A percentile compares a stretch with the other conserved stretches of the same genome.
phyloP scores from a whole-genome alignment of 2,113 vertebrate genomes.

The Hystrix cristata region DNA sequence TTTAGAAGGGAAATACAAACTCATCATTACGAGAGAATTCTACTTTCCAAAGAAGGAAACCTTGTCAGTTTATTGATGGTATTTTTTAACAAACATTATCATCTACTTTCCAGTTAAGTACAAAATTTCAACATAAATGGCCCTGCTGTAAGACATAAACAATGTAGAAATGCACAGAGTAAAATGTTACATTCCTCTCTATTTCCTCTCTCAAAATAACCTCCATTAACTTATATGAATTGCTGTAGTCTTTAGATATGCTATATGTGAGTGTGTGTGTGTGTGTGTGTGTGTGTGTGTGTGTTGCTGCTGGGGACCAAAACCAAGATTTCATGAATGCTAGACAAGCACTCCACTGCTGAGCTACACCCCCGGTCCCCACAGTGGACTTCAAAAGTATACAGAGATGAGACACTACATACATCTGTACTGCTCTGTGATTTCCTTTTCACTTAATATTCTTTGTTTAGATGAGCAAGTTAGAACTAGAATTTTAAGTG shows the following conservation, averaged over 20 bases:
- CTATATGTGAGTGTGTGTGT: not conserved
- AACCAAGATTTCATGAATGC: too few species aligned
- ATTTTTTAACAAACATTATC: too few species aligned
- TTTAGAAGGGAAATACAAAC: constrained; percentile 17
- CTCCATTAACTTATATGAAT: not conserved
- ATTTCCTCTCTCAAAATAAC: not conserved
- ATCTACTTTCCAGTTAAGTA: not conserved
- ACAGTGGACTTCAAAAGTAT: not conserved
- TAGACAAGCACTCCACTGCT: not conserved
- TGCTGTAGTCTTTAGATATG: not conserved
- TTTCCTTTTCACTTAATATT: constrained; percentile 30
- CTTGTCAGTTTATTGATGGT: not conserved
- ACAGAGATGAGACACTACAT: not conserved
- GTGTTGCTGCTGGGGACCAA: not conserved
- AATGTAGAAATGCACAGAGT: not conserved
- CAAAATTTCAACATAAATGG: not conserved
- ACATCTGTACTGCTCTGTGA: not conserved
- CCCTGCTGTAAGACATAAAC: not conserved
- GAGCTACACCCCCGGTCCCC: not conserved
- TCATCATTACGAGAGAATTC: not conserved
- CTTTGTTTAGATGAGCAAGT: not conserved
- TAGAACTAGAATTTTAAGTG: constrained; percentile 29
- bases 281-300: not conserved
- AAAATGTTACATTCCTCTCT: not conserved
- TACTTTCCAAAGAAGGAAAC: not conserved